Percentiles rank a stretch among this genome's conserved stretches.
Conservation (phyloP, 2,113 vertebrate species). For the Hypanus sabinus region DNA sequence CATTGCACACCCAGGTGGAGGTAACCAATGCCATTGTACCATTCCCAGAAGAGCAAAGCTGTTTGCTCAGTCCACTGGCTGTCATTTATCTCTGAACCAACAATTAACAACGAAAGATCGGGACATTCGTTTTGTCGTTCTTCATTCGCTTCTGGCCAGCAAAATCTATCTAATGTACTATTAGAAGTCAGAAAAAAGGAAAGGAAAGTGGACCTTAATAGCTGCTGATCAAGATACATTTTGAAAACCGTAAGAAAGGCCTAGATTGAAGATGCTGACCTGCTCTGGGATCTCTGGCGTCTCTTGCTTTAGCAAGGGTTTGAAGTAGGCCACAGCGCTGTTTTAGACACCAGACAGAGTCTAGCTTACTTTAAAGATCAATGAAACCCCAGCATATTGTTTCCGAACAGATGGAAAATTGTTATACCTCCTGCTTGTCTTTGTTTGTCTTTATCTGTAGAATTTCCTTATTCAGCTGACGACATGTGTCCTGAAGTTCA, state of each 20-base stretch:
- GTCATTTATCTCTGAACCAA: neutral
- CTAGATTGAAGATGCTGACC: neutral
- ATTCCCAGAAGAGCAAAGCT: neutral
- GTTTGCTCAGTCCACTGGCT: neutral
- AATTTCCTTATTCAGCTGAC: conserved; percentile 51
- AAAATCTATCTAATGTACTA: neutral
- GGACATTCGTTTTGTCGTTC: neutral
- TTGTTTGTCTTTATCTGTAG: conserved; percentile 5
- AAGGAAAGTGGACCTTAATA: neutral
- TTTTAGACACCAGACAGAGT: neutral
- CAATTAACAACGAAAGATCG: no score
- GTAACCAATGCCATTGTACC: neutral
- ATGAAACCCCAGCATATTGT: neutral
- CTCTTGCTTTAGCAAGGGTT: neutral
- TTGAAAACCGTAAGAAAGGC: neutral
- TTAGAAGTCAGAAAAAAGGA: neutral
- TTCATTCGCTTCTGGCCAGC: neutral
- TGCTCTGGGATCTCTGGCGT: neutral
- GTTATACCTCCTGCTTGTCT: conserved; percentile 7
- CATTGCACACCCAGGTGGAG: neutral
- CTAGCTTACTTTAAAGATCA: neutral
- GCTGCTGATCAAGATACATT: neutral
- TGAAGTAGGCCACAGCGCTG: neutral
- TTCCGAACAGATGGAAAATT: neutral
- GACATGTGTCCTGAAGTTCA: conserved; percentile 62